A percentile compares a stretch with the other conserved stretches of the same genome.
Evolutionary conservation across 2,888 invertebrate genomes (phyloP).

Genomic region (Drosophila colorata): DNA sequence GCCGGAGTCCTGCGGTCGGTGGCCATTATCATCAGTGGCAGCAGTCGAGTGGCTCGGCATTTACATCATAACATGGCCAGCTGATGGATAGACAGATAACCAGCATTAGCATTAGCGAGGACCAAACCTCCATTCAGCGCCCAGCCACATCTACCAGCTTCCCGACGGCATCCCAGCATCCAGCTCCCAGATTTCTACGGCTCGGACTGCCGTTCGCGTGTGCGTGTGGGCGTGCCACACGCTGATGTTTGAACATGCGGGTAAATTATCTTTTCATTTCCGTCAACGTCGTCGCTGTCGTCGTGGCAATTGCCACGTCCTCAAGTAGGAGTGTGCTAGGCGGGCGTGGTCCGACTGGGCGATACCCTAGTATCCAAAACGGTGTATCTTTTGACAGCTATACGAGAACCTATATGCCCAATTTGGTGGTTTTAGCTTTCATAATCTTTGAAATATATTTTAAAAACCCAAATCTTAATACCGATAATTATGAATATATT

Average conservation of each 20-base stretch:
- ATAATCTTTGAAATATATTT: too few relatives aligned
- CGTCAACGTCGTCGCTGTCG: slow-evolving; percentile 44
- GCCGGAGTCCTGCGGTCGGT: slow-evolving; percentile 28
- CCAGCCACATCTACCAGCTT: too few relatives aligned
- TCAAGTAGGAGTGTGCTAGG: not conserved
- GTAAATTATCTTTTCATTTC: slow-evolving; percentile 81
- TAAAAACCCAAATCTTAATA: too few relatives aligned
- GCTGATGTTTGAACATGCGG: slow-evolving; percentile 70
- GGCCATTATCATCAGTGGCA: slow-evolving; percentile 65
- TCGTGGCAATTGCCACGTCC: slow-evolving; percentile 54
- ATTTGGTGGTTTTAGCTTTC: too few relatives aligned
- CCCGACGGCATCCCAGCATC: not conserved
- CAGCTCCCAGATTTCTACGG: not conserved
- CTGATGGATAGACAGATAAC: slow-evolving; percentile 77
- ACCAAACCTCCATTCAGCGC: not conserved
- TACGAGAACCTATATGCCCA: too few relatives aligned
- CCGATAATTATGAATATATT: not conserved
- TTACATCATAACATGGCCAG: slow-evolving; percentile 73
- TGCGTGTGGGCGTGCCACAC: slow-evolving; percentile 39
- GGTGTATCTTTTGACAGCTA: too few relatives aligned
- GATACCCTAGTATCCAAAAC: not conserved
- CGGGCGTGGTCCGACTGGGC: not conserved
- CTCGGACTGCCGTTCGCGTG: not conserved
- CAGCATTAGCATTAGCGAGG: slow-evolving; percentile 73
- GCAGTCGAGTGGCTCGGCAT: slow-evolving; percentile 50